These are phyloP conservation scores for Opisthograptis luteolata DNA, from an alignment of 2,888 invertebrate species.

Conservation along the genomic window DNA sequence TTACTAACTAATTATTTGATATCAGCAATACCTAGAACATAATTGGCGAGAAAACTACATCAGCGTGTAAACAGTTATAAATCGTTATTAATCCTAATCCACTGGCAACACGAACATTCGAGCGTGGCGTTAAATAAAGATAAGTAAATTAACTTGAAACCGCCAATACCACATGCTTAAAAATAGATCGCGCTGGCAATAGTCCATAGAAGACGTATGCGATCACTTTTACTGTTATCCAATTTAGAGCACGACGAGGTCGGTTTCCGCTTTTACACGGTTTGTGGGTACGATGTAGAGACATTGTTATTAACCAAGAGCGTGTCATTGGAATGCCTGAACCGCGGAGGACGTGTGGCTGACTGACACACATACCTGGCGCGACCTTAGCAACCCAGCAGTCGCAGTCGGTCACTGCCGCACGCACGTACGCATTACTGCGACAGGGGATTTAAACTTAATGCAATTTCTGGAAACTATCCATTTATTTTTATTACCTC, in stretches of 20 bases:
- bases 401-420: constrained; percentile 28
- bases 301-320: constrained; percentile 72
- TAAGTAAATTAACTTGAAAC: constrained; percentile 63
- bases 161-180: constrained; percentile 57
- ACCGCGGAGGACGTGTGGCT: constrained; percentile 62
- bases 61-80: constrained; percentile 27
- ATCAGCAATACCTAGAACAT: constrained; percentile 17
- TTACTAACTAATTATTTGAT: constrained; percentile 12
- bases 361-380: constrained; percentile 69
- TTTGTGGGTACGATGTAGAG: constrained; percentile 67
- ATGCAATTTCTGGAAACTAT: constrained; percentile 4
- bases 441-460: constrained; percentile 20
- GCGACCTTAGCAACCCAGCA: constrained; percentile 46
- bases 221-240: constrained; percentile 83
- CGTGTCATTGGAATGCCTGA: constrained; percentile 66
- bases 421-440: constrained; percentile 21
- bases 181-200: constrained; percentile 54
- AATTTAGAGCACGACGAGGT: constrained; percentile 77
- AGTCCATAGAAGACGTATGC: constrained; percentile 77
- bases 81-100: constrained; percentile 25
- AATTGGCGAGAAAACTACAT: constrained; percentile 29
- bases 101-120: constrained; percentile 36
- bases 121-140: constrained; percentile 48
- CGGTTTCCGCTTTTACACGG: constrained; percentile 82
- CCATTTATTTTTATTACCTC: too few species aligned